Evolutionary conservation across 2,888 invertebrate species (phyloP).

Genomic region (Trileptium ribeirensis): DNA sequence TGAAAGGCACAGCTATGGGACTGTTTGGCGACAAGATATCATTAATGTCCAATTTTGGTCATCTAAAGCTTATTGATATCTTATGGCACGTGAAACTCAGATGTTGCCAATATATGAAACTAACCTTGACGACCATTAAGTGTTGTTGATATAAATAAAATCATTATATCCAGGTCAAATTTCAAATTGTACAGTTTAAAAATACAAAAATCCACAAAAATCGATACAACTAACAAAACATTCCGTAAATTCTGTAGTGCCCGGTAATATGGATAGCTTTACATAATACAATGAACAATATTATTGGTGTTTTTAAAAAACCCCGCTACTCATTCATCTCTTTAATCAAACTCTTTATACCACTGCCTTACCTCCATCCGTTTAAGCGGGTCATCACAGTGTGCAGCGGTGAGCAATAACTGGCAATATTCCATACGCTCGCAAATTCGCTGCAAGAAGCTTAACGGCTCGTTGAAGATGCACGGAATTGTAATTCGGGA

Average conservation of each 20-base stretch:
- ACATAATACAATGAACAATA: background rate
- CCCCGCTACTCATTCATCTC: background rate
- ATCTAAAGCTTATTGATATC: too few relatives aligned
- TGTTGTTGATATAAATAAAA: too few relatives aligned
- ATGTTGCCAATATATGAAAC: too few relatives aligned
- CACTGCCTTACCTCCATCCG: slow-evolving; percentile 64
- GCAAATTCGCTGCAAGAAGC: slow-evolving; percentile 84
- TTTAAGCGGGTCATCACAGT: slow-evolving; percentile 69
- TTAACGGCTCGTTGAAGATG: slow-evolving; percentile 88
- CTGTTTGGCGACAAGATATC: too few relatives aligned
- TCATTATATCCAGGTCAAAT: too few relatives aligned
- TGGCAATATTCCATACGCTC: slow-evolving; percentile 87
- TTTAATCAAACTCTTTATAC: too few relatives aligned
- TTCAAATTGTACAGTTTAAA: too few relatives aligned
- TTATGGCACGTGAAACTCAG: too few relatives aligned
- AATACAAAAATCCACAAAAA: too few relatives aligned
- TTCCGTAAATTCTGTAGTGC: background rate
- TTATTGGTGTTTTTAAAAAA: background rate
- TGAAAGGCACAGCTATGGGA: too few relatives aligned
- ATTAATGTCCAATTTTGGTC: too few relatives aligned
- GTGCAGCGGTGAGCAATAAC: slow-evolving; percentile 67
- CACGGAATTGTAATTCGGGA: slow-evolving; percentile 95
- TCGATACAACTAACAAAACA: background rate
- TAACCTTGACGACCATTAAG: too few relatives aligned
- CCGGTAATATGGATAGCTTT: background rate